Base-by-base conservation (phyloP, 2,113 vertebrate genomes). In the Halichoerus grypus region DNA sequence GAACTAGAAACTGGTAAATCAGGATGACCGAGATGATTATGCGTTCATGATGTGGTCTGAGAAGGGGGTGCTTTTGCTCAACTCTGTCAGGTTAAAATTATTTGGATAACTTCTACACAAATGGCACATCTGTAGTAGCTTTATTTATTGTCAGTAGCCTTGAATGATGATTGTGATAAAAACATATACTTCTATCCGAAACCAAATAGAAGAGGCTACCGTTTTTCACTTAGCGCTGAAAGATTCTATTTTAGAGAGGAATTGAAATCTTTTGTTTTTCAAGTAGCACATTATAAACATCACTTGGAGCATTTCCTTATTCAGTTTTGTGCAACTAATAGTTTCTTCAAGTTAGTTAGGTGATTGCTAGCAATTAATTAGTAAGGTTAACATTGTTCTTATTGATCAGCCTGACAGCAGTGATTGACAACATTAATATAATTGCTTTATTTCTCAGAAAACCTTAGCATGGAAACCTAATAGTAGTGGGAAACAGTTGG, bases 311-410 rank as follows among this genome's bases (percentile, higher is more conserved):
- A 95, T 92, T 94, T 94, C 74, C 71, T 96, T 61, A 77, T 95
- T 80, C 26, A 28, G 16, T 94, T 96, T 77, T 92, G 42, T 51
- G 33, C 80, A 84, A 80, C 90, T 88, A 84, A 94, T 86, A 86
- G 79, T 95, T 98, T 95, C 94, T 96, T 85, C 80, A 81, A 97
- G 97, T 97, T 95, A 94, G 89, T 97, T 98, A 98, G 67, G 90
- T 88, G 79, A 92, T 96, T 90, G 92, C 61, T 81, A 97, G 88
- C 92, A 97, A 97, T 97, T 97, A 96, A 98, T 96, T 96, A 97
- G 80, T 53, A 61, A 87, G 22, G 49, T 55, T 97, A 97, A 98
- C 69, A 46, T 39, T 79, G 88, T 96, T 97, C 80, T 94, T 96
- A 98, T 97, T 85, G 98, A 97, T 82, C 80, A 79, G 53, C 4